Percentiles rank a stretch among this genome's conserved stretches.
Evolutionary conservation across 2,797 vertebrate genomes (phyloP).

Genomic region (Loriculus beryllinus): DNA sequence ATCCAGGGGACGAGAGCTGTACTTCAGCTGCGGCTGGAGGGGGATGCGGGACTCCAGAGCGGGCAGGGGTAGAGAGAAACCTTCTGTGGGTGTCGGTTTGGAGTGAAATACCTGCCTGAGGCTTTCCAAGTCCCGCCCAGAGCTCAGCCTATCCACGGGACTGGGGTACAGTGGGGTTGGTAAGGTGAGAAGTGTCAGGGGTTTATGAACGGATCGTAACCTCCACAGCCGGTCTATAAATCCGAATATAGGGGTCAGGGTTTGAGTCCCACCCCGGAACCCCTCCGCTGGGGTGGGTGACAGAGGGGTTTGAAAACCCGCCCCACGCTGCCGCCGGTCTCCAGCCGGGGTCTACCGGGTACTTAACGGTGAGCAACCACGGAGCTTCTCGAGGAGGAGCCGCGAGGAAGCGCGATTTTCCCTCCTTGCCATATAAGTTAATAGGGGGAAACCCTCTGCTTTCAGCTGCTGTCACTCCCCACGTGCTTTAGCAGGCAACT

Average conservation of each 20-base stretch:
- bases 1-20: slow-evolving; percentile 46
- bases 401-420: background rate
- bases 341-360: background rate
- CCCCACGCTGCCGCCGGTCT: background rate
- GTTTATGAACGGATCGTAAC: background rate
- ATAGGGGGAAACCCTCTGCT: accelerated
- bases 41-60: background rate
- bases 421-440: background rate
- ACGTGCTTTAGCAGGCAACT: background rate
- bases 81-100: accelerated
- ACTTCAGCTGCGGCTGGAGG: background rate
- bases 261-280: background rate
- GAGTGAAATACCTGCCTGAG: accelerated
- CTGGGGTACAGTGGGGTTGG: accelerated
- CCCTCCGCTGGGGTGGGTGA: accelerated
- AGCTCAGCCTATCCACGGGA: background rate
- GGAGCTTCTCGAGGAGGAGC: background rate
- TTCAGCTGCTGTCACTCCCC: background rate
- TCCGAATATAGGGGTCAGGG: accelerated
- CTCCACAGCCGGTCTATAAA: background rate
- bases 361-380: background rate
- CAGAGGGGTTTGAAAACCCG: background rate
- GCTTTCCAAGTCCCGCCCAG: background rate
- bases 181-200: accelerated
- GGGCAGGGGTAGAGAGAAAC: accelerated